These are phyloP conservation scores for Drosophila kuntzei DNA, from an alignment of 2,888 invertebrate species.

Conservation along the genomic window DNA sequence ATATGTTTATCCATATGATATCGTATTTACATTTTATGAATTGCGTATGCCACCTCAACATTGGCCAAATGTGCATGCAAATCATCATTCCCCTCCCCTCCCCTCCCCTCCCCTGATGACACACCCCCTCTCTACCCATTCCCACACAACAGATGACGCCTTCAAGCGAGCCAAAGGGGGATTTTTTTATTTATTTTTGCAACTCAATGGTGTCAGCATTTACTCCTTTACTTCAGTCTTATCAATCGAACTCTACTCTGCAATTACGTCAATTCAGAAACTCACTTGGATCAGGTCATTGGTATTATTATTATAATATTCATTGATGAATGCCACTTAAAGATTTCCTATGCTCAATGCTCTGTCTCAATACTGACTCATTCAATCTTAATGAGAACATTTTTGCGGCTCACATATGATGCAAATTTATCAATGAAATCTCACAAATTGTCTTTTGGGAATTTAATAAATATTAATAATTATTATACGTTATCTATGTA, in stretches of 20 bases:
- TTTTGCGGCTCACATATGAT: background rate
- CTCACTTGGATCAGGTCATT: conserved; percentile 34
- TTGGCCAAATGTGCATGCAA: conserved; percentile 7
- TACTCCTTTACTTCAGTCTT: conserved; percentile 37
- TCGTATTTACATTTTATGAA: conserved; percentile 24
- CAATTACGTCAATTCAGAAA: conserved; percentile 43
- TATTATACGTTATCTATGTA: background rate
- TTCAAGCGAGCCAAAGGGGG: conserved; percentile 18
- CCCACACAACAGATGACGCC: background rate
- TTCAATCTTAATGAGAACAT: background rate
- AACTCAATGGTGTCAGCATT: conserved; percentile 23
- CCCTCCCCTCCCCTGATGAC: background rate
- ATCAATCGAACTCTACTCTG: conserved; percentile 20
- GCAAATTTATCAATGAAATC: background rate
- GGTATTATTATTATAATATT: conserved; percentile 22
- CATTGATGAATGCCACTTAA: conserved; percentile 3
- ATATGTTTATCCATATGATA: conserved; percentile 5
- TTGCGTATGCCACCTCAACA: conserved; percentile 16
- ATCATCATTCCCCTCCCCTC: conserved; percentile 5
- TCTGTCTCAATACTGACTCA: conserved; percentile 18
- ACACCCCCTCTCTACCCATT: background rate
- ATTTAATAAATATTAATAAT: background rate
- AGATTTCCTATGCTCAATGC: conserved; percentile 1
- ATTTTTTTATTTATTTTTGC: conserved; percentile 29
- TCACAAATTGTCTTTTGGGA: background rate